A percentile compares a stretch with the other conserved stretches of the same genome.
phyloP scores from a whole-genome alignment of 2,888 invertebrate genomes.

The Tetranychus truncatus region DNA sequence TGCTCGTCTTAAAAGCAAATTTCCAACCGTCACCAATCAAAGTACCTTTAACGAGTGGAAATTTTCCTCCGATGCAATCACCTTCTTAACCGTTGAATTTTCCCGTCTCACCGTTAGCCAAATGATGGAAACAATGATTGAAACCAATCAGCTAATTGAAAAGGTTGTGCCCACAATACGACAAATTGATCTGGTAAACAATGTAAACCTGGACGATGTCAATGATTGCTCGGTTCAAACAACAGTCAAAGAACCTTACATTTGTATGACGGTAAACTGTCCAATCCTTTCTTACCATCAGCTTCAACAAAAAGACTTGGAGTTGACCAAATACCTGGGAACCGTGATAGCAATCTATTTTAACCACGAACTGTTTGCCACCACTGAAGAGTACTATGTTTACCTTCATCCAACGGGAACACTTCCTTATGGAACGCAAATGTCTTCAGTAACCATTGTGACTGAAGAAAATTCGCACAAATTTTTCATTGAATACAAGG shows the following conservation, averaged over 20 bases:
- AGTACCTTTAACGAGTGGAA: constrained; percentile 3
- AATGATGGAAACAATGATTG: not conserved
- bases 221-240: not conserved
- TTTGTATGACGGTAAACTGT: not conserved
- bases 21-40: constrained; percentile 3
- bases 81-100: not conserved
- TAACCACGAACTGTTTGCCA: not conserved
- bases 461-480: not conserved
- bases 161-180: constrained; percentile 2
- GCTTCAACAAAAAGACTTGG: constrained; percentile 3
- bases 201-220: not conserved
- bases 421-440: not conserved
- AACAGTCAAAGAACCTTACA: not conserved
- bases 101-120: not conserved
- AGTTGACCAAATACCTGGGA: not conserved
- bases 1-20: not conserved
- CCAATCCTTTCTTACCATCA: not conserved
- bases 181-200: not conserved
- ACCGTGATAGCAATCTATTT: constrained; percentile 2
- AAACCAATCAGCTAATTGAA: not conserved
- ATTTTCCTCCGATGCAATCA: constrained; percentile 1
- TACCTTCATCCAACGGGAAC: constrained; percentile 3
- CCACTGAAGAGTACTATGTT: constrained; percentile 5
- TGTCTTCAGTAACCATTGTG: constrained; percentile 6
- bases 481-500: constrained; percentile 5